Evolutionary conservation across 2,888 invertebrate genomes (phyloP), one percentile per base, ranked within the genome.

Genomic region (Linnaemya tessellans): DNA sequence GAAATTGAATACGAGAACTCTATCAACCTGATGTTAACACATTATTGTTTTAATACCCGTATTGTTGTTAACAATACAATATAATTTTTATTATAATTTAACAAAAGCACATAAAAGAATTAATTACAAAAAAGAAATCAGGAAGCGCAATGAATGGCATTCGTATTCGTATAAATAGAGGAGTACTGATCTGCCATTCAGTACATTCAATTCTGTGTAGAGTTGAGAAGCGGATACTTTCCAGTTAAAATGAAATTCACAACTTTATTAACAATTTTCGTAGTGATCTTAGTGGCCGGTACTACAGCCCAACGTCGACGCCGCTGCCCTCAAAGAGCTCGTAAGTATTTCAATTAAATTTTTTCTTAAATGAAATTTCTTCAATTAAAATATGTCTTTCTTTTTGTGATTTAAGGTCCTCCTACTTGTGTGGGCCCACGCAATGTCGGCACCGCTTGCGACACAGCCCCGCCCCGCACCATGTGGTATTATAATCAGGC

Each of bases 401-500:
- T 25, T 22, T 15, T 49, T 62, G 3, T 35, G 3, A 30, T 65
- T 43, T 8, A 25, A 77, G 75, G 43, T 56, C 41, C 35, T 30
- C 10, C 56, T 0, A 46, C 30, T 2, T 77, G 75, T n/a, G 43
- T 35, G 15, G 75, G 65, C 20, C 30, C 25, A 3, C 56, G 54
- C 8, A 7, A 67, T 67, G 43, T 77, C 13, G 75, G 75, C 11
- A 5, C 20, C 0, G 11, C 18, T 0, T 65, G 75, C 30, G 9
- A 46, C 3, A 9, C 30, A 13, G n/a, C 11, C 8, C 43, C 20
- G 5, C 54, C 64, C 3, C 56, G 75, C 10, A 56, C 5, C n/a
- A 77, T 56, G 75, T 77, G 75, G 75, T 67, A 77, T n/a, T 77
- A 56, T 20, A 56, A 67, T 67, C 54, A 43, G 13, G 20, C 25